Conservation (phyloP, 1,140 invertebrate species). For the Drosophila ironensis region DNA sequence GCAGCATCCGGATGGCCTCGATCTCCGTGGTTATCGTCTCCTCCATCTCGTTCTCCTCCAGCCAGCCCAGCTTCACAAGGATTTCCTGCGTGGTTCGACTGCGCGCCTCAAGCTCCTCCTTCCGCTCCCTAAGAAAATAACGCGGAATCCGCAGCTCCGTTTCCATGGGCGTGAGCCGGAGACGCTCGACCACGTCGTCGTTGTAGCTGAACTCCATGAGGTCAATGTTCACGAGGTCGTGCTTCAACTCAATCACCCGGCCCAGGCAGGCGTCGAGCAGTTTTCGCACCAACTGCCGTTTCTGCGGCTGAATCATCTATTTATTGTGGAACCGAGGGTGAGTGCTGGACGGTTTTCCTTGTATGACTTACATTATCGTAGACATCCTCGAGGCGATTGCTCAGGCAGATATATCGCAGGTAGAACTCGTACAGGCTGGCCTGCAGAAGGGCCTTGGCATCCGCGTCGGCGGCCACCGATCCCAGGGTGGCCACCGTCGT, state of each 20-base stretch:
- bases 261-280: conserved; percentile 91
- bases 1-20: conserved; percentile 93
- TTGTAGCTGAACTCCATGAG: conserved; percentile 93
- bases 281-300: conserved; percentile 89
- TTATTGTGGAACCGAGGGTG: no score
- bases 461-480: conserved; percentile 53
- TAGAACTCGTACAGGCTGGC: conserved; percentile 73
- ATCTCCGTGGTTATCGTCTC: conserved; percentile 88
- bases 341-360: background rate
- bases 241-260: conserved; percentile 89
- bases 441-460: conserved; percentile 62
- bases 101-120: conserved; percentile 85
- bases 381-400: conserved; percentile 89
- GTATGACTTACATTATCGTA: conserved; percentile 88
- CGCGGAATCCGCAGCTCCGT: conserved; percentile 86
- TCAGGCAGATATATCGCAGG: conserved; percentile 89
- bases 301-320: conserved; percentile 95
- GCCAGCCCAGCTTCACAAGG: conserved; percentile 86
- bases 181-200: conserved; percentile 88
- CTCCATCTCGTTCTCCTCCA: conserved; percentile 84
- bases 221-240: conserved; percentile 93
- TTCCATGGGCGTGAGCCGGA: conserved; percentile 86
- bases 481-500: conserved; percentile 67
- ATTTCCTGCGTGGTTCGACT: conserved; percentile 86
- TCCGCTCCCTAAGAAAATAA: conserved; percentile 87